phyloP scores from a whole-genome alignment of 2,113 vertebrate species.

The Leucosticte australis region DNA sequence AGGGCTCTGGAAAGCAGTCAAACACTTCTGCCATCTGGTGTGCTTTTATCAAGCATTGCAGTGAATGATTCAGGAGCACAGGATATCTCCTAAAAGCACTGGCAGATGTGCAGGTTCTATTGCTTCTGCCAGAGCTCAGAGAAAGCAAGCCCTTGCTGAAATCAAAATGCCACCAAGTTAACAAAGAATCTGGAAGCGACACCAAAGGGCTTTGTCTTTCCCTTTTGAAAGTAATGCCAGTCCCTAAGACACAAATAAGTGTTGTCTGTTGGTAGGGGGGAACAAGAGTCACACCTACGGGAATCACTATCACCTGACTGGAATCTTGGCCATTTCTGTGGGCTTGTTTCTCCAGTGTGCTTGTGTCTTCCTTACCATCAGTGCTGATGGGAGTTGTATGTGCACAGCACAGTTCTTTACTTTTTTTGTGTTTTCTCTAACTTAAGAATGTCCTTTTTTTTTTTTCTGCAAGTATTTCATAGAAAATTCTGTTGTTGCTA shows the following conservation, averaged over 20 bases:
- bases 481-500: background rate
- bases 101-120: rapidly evolving
- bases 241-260: background rate
- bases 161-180: background rate
- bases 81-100: background rate
- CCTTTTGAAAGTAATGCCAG: background rate
- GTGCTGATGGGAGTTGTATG: background rate
- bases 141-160: background rate
- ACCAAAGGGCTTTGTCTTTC: background rate
- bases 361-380: background rate
- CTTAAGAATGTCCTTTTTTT: background rate
- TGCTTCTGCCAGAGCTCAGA: background rate
- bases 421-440: background rate
- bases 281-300: background rate
- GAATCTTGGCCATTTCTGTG: background rate
- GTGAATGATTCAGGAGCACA: background rate
- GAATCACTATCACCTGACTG: rapidly evolving
- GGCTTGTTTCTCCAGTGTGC: background rate
- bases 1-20: background rate
- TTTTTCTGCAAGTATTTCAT: background rate
- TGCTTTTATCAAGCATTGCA: background rate
- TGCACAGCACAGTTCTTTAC: background rate
- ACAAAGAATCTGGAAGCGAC: background rate
- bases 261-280: background rate
- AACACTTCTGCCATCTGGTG: background rate